Conservation (phyloP, 2,888 invertebrate genomes). For the Drosophila pegasa region DNA sequence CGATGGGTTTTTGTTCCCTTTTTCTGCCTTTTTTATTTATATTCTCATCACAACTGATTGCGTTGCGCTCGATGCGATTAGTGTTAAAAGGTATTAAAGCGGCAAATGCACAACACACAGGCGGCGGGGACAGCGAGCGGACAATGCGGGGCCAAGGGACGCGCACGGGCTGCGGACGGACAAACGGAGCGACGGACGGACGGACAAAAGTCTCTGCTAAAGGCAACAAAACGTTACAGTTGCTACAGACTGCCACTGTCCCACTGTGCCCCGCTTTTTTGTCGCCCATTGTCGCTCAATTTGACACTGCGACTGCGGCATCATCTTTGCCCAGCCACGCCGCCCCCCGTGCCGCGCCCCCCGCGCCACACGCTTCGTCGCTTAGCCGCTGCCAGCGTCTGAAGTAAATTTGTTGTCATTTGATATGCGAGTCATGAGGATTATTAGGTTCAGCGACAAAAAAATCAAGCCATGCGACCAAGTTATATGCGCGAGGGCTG, state of each 20-base stretch:
- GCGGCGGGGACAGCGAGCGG: constrained; percentile 8
- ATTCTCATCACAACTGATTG: constrained; percentile 85
- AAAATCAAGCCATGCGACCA: constrained; percentile 54
- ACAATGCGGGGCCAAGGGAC: constrained; percentile 29
- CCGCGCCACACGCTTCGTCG: neutral
- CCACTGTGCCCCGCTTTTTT: constrained; percentile 74
- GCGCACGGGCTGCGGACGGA: constrained; percentile 6
- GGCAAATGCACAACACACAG: constrained; percentile 84
- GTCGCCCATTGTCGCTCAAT: constrained; percentile 81
- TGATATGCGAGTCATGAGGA: constrained; percentile 82
- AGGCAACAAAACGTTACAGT: constrained; percentile 81
- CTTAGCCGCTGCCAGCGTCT: constrained; percentile 57
- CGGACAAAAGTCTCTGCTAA: constrained; percentile 46
- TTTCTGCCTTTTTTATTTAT: constrained; percentile 69
- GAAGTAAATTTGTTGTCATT: constrained; percentile 80
- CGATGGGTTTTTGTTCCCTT: constrained; percentile 37
- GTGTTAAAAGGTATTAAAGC: constrained; percentile 85
- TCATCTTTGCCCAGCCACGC: constrained; percentile 28
- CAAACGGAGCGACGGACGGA: neutral
- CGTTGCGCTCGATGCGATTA: constrained; percentile 83
- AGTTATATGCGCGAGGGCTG: constrained; percentile 55
- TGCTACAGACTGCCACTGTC: constrained; percentile 77
- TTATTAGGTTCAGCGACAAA: constrained; percentile 75
- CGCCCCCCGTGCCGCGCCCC: neutral
- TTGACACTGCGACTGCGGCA: constrained; percentile 69